Percentiles rank a stretch among this genome's conserved stretches.
These are phyloP conservation scores for Zygogramma bicolorata DNA, from an alignment of 2,888 invertebrate genomes.

Conservation along the genomic window DNA sequence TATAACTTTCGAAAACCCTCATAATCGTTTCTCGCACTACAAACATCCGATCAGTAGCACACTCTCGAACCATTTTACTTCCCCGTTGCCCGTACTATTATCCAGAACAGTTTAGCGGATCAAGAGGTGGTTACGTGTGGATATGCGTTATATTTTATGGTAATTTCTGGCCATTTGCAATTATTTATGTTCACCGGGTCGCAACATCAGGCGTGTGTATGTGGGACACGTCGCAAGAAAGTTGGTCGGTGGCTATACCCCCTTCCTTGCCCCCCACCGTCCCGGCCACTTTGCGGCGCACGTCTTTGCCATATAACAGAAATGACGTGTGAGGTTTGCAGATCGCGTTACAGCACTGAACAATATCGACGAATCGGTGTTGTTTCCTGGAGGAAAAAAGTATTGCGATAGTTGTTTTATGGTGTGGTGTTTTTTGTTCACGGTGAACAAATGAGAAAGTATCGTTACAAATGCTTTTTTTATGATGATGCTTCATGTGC, in stretches of 20 bases:
- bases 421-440: not conserved
- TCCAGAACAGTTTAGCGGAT: not conserved
- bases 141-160: conserved; percentile 22
- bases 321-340: conserved; percentile 20
- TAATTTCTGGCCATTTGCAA: conserved; percentile 21
- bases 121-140: conserved; percentile 21
- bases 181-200: conserved; percentile 21
- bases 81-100: not conserved
- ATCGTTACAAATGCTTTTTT: no score
- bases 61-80: not conserved
- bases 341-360: not conserved
- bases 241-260: not conserved
- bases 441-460: no score
- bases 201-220: conserved; percentile 15
- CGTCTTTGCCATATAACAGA: conserved; percentile 12
- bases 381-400: not conserved
- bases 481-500: no score
- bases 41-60: no score
- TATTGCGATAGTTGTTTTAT: not conserved
- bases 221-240: conserved; percentile 27
- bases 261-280: not conserved
- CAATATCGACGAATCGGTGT: not conserved
- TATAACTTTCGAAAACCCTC: no score
- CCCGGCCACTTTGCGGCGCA: not conserved
- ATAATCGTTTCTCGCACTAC: no score